Conservation (phyloP, 1,140 invertebrate genomes). For the Neoseiulus cucumeris region DNA sequence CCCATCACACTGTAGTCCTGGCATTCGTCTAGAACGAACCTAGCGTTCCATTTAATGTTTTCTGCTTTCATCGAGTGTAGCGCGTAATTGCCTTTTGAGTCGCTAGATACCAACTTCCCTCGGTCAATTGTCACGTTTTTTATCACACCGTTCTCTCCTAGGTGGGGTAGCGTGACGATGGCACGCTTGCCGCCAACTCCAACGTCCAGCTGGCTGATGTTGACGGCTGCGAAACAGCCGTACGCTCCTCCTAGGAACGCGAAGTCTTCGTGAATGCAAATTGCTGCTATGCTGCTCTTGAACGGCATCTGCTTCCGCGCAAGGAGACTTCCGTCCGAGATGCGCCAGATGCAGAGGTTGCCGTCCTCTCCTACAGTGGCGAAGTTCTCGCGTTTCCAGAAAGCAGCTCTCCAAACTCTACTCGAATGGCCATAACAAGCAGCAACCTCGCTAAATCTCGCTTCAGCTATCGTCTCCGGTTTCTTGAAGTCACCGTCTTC, state of each 20-base stretch:
- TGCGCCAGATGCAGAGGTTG: neutral
- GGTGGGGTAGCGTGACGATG: neutral
- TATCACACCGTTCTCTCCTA: neutral
- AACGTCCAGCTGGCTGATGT: neutral
- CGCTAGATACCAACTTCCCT: neutral
- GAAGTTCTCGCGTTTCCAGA: neutral
- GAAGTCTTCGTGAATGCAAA: neutral
- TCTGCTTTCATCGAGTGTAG: neutral
- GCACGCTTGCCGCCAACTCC: neutral
- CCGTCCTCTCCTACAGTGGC: neutral
- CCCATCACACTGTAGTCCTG: neutral
- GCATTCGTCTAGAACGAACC: neutral
- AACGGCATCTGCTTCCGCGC: neutral
- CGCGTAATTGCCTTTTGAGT: neutral
- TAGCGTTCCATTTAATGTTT: neutral
- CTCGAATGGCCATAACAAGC: neutral
- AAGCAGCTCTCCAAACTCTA: neutral
- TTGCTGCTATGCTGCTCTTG: neutral
- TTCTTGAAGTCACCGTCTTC: neutral
- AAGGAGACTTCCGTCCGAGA: neutral
- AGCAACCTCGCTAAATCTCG: neutral
- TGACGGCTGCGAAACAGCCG: neutral
- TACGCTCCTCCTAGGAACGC: neutral
- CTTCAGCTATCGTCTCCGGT: neutral
- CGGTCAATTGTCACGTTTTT: neutral